Conservation (phyloP, 2,797 vertebrate species). For the Neostethus bicornis region DNA sequence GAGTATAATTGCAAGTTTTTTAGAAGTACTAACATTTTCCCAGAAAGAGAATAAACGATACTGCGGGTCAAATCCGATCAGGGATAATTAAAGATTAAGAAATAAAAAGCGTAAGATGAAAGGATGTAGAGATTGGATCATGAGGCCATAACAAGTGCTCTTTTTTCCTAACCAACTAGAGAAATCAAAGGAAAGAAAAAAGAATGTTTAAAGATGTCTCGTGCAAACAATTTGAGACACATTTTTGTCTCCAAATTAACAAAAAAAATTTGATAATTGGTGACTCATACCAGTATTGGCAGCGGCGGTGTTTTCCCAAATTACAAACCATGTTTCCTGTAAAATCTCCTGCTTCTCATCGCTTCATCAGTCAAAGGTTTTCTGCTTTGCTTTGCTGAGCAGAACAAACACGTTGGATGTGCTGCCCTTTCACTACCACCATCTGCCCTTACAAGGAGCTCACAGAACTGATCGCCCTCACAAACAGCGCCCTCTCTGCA, state of each 20-base stretch:
- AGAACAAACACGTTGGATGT: conserved; percentile 55
- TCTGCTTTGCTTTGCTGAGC: conserved; percentile 55
- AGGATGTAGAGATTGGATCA: conserved; percentile 61
- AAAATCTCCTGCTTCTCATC: conserved; percentile 29
- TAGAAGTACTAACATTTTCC: conserved; percentile 50
- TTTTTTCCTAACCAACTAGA: conserved; percentile 52
- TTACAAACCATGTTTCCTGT: conserved; percentile 41
- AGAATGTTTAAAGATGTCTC: conserved; percentile 19
- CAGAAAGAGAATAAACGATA: conserved; percentile 41
- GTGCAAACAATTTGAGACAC: conserved; percentile 42
- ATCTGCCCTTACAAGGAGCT: conserved; percentile 48
- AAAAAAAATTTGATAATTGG: conserved; percentile 33
- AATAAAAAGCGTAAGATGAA: conserved; percentile 66
- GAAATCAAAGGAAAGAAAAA: conserved; percentile 35
- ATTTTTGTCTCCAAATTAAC: conserved; percentile 6
- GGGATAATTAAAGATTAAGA: conserved; percentile 57
- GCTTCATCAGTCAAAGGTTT: conserved; percentile 56
- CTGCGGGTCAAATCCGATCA: conserved; percentile 44
- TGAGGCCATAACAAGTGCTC: conserved; percentile 42
- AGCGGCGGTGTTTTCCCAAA: conserved; percentile 30
- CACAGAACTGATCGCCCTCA: conserved; percentile 7
- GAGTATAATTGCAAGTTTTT: conserved; percentile 17
- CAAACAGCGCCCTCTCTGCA: conserved; percentile 52
- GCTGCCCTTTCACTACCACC: conserved; percentile 52
- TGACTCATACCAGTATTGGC: conserved; percentile 45